Percentiles rank a stretch among this genome's conserved stretches.
phyloP scores from a whole-genome alignment of 2,113 vertebrate genomes.

The Mungos mungo region DNA sequence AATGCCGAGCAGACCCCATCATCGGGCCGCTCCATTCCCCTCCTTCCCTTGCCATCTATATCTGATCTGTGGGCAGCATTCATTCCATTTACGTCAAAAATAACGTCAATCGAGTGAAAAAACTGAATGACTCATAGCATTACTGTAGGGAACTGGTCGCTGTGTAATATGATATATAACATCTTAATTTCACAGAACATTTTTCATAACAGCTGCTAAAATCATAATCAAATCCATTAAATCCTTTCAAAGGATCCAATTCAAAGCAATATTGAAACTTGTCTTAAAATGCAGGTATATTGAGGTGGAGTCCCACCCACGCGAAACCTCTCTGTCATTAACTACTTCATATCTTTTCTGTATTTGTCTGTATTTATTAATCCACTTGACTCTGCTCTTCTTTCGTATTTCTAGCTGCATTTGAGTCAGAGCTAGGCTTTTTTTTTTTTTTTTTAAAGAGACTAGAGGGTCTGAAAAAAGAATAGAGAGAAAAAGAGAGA shows the following conservation, averaged over 20 bases:
- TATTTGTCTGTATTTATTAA: neutral
- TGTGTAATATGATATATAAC: slow-evolving; percentile 45
- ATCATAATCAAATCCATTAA: slow-evolving; percentile 50
- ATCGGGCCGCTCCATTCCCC: neutral
- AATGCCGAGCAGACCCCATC: neutral
- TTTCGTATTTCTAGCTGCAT: slow-evolving; percentile 3
- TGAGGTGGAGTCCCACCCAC: neutral
- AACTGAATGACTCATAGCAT: slow-evolving; percentile 54
- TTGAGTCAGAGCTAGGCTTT: neutral
- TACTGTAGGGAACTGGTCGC: slow-evolving; percentile 44
- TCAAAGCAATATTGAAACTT: slow-evolving; percentile 27
- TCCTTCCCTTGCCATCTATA: neutral
- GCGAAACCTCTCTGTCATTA: neutral
- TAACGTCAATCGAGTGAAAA: slow-evolving; percentile 44
- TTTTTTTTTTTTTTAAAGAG: neutral
- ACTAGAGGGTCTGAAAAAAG: neutral
- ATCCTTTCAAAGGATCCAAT: slow-evolving; percentile 39
- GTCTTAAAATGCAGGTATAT: neutral
- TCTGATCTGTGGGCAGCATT: slow-evolving; percentile 24
- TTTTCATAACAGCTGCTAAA: slow-evolving; percentile 69
- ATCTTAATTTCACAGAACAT: slow-evolving; percentile 69
- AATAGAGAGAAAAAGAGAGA: slow-evolving; percentile 24
- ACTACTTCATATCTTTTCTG: neutral
- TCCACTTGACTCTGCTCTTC: neutral
- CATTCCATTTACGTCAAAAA: slow-evolving; percentile 62